Evolutionary conservation across 2,113 vertebrate genomes (phyloP).

Genomic region (Bubo scandiacus): DNA sequence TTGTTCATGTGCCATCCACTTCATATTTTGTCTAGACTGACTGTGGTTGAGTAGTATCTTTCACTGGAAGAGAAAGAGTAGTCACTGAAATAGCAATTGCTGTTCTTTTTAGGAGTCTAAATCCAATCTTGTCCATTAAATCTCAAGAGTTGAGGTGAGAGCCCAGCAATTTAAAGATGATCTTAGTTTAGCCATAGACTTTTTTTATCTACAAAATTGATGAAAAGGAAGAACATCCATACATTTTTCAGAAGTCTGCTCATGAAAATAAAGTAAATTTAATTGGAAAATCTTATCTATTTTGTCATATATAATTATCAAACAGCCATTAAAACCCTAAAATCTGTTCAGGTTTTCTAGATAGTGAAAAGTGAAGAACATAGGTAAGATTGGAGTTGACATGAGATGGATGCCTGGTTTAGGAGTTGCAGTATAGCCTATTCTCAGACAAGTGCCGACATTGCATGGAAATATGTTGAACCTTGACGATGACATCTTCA

Average conservation of each 20-base stretch:
- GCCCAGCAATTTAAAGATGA: neutral
- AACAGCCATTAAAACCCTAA: neutral
- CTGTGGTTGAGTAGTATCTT: neutral
- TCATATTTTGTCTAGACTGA: neutral
- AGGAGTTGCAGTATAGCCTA: neutral
- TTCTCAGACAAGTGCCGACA: neutral
- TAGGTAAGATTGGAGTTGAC: neutral
- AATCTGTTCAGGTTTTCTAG: neutral
- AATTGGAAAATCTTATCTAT: neutral
- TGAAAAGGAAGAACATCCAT: neutral
- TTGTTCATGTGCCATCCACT: neutral
- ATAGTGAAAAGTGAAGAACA: neutral
- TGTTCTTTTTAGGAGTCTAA: neutral
- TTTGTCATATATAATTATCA: neutral
- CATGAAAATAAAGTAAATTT: neutral
- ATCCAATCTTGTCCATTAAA: neutral
- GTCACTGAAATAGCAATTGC: neutral
- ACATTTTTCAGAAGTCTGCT: neutral
- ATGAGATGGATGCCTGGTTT: neutral
- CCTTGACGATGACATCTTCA: constrained; percentile 15
- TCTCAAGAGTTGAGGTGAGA: neutral
- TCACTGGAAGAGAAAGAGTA: neutral
- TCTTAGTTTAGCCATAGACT: neutral
- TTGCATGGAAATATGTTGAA: neutral
- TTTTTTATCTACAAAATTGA: neutral